These are phyloP conservation scores for Abrostola triplasia DNA, from an alignment of 2,888 invertebrate species.

Conservation along the genomic window DNA sequence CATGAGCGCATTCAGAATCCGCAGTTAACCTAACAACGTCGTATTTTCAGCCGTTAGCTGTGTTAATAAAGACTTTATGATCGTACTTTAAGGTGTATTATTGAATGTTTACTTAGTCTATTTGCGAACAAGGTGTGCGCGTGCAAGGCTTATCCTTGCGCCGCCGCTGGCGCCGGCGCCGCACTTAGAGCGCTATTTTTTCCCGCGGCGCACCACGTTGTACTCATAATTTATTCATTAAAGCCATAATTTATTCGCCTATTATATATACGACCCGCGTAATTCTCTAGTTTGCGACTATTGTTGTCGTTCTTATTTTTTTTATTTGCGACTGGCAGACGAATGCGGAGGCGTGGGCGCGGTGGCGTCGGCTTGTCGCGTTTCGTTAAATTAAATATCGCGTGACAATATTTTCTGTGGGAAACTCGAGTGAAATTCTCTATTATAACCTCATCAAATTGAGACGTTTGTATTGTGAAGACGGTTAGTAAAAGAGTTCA, in stretches of 20 bases:
- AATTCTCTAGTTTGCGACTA: conserved; percentile 79
- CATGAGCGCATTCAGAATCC: conserved; percentile 84
- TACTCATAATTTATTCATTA: conserved; percentile 86
- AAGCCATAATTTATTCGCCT: conserved; percentile 80
- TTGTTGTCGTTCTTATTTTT: conserved; percentile 73
- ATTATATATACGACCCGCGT: conserved; percentile 71
- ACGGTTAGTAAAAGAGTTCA: conserved; percentile 46
- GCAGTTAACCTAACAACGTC: conserved; percentile 65
- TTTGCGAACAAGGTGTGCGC: conserved; percentile 71
- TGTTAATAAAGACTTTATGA: conserved; percentile 58
- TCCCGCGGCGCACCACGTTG: conserved; percentile 77
- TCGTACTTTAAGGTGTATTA: conserved; percentile 58
- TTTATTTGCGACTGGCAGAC: conserved; percentile 60
- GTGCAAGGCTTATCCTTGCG: conserved; percentile 80
- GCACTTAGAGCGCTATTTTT: conserved; percentile 84
- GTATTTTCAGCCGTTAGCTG: conserved; percentile 55
- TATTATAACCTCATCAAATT: conserved; percentile 52
- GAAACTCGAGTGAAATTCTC: conserved; percentile 64
- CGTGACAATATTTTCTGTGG: conserved; percentile 70
- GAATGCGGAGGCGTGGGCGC: conserved; percentile 61
- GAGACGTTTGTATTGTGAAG: conserved; percentile 19
- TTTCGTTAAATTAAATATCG: conserved; percentile 69
- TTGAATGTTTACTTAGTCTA: conserved; percentile 53
- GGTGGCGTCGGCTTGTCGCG: conserved; percentile 54
- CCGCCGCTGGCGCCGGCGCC: conserved; percentile 85